Base-by-base conservation (phyloP, 2,797 vertebrate genomes). In the Discoglossus pictus region DNA sequence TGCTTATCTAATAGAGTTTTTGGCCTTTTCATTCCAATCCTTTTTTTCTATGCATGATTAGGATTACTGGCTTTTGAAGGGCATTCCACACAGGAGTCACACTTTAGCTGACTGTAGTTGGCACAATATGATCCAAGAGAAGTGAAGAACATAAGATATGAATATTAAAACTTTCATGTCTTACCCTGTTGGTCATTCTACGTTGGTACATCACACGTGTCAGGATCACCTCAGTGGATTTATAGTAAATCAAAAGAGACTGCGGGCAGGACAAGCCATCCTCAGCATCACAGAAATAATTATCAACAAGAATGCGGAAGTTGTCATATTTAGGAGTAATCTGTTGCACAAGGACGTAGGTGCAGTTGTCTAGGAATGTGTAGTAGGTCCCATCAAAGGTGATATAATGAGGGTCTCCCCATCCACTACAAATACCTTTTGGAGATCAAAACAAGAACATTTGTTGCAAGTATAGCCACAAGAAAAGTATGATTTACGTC, bases 371-470 rank as follows among this genome's bases (percentile, higher is more conserved):
- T 73, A 88, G 78, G 80, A 89, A 90, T 2, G 84, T 88, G 16
- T 92, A 92, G 68, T 88, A 88, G 7, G 8, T 81, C 70, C 89
- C 90, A 15, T 90, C 90, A 11, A 92, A 92, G 7, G 89, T 92
- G 69, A 90, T 75, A 50, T 90, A 89, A 74, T 91, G 90, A 13
- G 84, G 86, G 68, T 90, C 87, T 2, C 89, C 90, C 90, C 89
- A 91, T 72, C 88, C 88, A 4, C 81, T 86, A 68, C 90, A 91
- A 17, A 87, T 82, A 72, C 90, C 90, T 92, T 67, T 3, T 3
- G n/a, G 9, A 25, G 7, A 18, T 12, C 6, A 51, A 60, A 34
- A 44, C 27, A 18, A 25, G n/a, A n/a, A n/a, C n/a, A n/a, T n/a
- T n/a, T n/a, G n/a, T n/a, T n/a, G n/a, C n/a, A n/a, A n/a, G n/a